These are phyloP conservation scores for Onthophagus sagittarius DNA, from an alignment of 2,888 invertebrate species.

Conservation along the genomic window DNA sequence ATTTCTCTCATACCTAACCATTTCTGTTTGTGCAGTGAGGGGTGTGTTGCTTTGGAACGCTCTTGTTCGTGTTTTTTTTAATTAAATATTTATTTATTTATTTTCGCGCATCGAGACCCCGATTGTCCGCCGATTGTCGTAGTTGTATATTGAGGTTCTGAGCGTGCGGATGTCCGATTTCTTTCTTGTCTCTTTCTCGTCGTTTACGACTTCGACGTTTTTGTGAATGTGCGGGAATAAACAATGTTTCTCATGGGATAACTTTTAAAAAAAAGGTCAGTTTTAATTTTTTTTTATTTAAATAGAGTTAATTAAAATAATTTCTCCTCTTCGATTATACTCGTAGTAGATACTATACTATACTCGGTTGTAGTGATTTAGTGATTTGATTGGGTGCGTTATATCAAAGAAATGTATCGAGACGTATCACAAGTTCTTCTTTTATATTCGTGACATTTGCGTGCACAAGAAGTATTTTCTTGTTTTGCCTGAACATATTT, in stretches of 20 bases:
- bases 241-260: not conserved
- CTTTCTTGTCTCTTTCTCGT: not conserved
- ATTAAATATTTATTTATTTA: not conserved
- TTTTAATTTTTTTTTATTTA: not conserved
- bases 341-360: too few relatives aligned
- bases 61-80: not conserved
- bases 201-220: not conserved
- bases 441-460: too few relatives aligned
- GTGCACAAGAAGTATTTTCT: not conserved
- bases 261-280: not conserved
- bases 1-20: slow-evolving; percentile 16
- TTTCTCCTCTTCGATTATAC: too few relatives aligned
- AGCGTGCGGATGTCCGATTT: not conserved
- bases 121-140: not conserved
- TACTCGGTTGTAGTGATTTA: too few relatives aligned
- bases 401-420: too few relatives aligned
- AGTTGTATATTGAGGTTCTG: not conserved
- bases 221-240: not conserved
- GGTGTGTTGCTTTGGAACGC: not conserved
- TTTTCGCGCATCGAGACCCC: not conserved
- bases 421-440: too few relatives aligned
- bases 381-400: too few relatives aligned
- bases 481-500: not conserved
- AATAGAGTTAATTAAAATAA: not conserved
- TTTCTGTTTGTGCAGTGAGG: not conserved